Percentiles rank a stretch among this genome's conserved stretches.
These are phyloP conservation scores for Okamejei kenojei DNA, from an alignment of 2,797 vertebrate species.

Conservation along the genomic window DNA sequence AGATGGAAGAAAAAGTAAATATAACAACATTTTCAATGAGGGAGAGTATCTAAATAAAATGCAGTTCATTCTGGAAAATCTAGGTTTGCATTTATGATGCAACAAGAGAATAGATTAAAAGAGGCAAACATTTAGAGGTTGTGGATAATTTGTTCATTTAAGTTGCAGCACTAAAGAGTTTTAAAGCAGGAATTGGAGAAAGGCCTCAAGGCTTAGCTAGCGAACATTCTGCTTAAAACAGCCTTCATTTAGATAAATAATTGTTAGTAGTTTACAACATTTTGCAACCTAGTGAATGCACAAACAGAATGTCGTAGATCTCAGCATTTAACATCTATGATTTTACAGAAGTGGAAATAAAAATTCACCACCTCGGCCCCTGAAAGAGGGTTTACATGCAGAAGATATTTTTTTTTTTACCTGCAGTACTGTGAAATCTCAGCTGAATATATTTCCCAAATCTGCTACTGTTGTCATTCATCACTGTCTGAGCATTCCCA, in stretches of 20 bases:
- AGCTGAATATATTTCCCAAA: constrained; percentile 68
- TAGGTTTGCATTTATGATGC: background rate
- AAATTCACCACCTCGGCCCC: background rate
- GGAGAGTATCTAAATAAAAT: background rate
- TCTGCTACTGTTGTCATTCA: constrained; percentile 69
- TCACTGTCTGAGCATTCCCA: constrained; percentile 66
- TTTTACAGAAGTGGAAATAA: background rate
- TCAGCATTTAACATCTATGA: background rate
- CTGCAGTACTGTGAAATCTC: constrained; percentile 57
- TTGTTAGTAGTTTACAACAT: background rate
- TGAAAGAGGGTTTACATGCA: background rate
- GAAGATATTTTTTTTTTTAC: constrained; percentile 43
- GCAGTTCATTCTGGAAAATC: background rate
- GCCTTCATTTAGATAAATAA: background rate
- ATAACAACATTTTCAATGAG: no score
- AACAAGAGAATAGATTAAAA: background rate
- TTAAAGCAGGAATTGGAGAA: background rate
- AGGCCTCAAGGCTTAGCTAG: background rate
- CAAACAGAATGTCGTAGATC: background rate
- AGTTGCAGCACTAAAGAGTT: background rate
- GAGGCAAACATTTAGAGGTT: background rate
- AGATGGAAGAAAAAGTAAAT: background rate
- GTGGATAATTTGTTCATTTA: background rate
- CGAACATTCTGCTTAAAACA: background rate
- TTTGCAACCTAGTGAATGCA: background rate